Base-by-base conservation (phyloP, 2,113 vertebrate genomes). In the Ginglymostoma cirratum region DNA sequence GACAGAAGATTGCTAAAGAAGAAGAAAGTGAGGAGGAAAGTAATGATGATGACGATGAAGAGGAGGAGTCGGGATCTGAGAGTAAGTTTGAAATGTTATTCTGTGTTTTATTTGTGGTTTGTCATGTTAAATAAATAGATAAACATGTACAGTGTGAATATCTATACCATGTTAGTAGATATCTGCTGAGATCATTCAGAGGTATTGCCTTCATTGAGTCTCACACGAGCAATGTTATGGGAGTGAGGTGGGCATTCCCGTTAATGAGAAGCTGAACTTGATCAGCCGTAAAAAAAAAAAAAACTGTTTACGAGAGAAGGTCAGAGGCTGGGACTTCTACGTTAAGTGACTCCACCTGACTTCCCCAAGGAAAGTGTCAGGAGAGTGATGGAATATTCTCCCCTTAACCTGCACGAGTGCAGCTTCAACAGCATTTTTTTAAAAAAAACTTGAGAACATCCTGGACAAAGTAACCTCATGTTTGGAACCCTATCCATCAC, bases 1-100 rank as follows among this genome's bases (percentile, higher is more conserved):
- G 99, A 96, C 99, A 99, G 97, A 99, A 99, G 97, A 99, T 99
- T 83, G 98, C 98, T 97, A 99, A 99, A 97, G 99, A 99, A 78
- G 98, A 99, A 24, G 99, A 99, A 96, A 99, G 98, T 0, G 99
- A 99, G 4, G 99, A 99, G 0, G 99, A 99, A 96, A 99, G 98
- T 96, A 98, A 98, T 67, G 98, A 98, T 55, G 98, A 99, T 0
- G 98, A 98, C 83, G 98, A 99, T 0, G 98, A 99, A 0, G 98
- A 98, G 17, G 98, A 98, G 95, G 99, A 99, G 96, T 99, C 99
- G 0, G 98, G 98, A 96, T 96, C 97, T 3, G 99, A 99, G 96
- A 98, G 99, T 99, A 90, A 98, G 97, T 96, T 61, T 55, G n/a
- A 48, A 94, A 52, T 65, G 14, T 89, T 89, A 55, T 21, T 61